Conservation (phyloP, 2,888 invertebrate species). For the Trypoxylon attenuatum region DNA sequence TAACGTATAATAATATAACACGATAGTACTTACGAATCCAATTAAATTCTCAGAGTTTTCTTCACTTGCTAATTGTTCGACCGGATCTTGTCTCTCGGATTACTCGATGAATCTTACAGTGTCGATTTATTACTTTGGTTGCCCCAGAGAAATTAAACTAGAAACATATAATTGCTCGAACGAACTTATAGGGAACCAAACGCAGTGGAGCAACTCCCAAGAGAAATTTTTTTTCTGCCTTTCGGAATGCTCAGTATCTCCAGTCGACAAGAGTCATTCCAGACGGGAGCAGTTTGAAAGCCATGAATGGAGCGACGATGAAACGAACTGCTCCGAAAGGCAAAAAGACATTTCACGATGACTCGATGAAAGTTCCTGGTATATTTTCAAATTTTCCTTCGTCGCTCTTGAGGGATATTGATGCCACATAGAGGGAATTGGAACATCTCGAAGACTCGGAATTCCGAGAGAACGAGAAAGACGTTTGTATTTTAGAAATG, state of each 20-base stretch:
- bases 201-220: background rate
- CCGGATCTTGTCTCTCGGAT: background rate
- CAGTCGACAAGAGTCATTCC: slow-evolving; percentile 7
- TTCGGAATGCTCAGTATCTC: background rate
- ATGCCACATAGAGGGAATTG: background rate
- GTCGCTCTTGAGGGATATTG: background rate
- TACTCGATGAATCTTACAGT: slow-evolving; percentile 16
- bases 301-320: background rate
- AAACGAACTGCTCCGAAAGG: slow-evolving; percentile 8
- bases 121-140: too few species aligned
- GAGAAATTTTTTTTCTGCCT: background rate
- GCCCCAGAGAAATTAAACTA: slow-evolving; percentile 22
- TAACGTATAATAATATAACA: too few species aligned
- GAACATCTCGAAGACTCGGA: background rate
- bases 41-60: too few species aligned
- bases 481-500: background rate
- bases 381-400: background rate
- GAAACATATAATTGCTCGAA: slow-evolving; percentile 32
- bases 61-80: slow-evolving; percentile 5
- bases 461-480: background rate
- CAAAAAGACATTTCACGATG: slow-evolving; percentile 2
- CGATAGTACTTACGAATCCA: too few species aligned
- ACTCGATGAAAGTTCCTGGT: slow-evolving; percentile 11
- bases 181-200: slow-evolving; percentile 10
- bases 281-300: background rate